Conservation (phyloP, 2,888 invertebrate genomes). For the Agrotis puta region DNA sequence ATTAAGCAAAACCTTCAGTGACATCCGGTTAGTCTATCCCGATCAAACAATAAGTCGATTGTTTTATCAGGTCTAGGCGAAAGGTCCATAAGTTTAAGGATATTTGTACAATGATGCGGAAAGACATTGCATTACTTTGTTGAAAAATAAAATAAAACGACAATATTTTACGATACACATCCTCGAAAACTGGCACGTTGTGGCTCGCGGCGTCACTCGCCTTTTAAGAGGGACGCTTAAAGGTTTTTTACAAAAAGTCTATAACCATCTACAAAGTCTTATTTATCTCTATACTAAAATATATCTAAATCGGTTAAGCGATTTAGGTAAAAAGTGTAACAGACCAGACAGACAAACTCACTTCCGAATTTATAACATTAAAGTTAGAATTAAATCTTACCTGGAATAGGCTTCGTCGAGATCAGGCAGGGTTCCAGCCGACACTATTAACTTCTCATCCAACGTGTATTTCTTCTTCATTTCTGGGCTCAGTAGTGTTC, state of each 20-base stretch:
- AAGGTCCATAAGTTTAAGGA: conserved; percentile 29
- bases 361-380: no score
- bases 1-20: not conserved
- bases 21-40: not conserved
- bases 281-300: no score
- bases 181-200: no score
- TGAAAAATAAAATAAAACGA: not conserved
- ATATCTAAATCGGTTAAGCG: no score
- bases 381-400: conserved; percentile 66
- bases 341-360: no score
- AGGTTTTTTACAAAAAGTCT: no score
- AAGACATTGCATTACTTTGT: not conserved
- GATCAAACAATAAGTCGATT: conserved; percentile 1
- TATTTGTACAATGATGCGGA: conserved; percentile 20
- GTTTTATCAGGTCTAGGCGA: not conserved
- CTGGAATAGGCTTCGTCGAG: conserved; percentile 97
- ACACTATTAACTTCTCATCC: conserved; percentile 95
- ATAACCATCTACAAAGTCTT: no score
- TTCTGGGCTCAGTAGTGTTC: conserved; percentile 94
- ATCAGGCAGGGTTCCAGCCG: conserved; percentile 96
- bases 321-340: no score
- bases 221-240: no score
- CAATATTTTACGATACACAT: no score
- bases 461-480: conserved; percentile 93
- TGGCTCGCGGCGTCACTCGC: no score